Percentiles rank a stretch among this genome's conserved stretches.
These are phyloP conservation scores for Sebastes wilsoni DNA, from an alignment of 2,797 vertebrate species.

Conservation along the genomic window DNA sequence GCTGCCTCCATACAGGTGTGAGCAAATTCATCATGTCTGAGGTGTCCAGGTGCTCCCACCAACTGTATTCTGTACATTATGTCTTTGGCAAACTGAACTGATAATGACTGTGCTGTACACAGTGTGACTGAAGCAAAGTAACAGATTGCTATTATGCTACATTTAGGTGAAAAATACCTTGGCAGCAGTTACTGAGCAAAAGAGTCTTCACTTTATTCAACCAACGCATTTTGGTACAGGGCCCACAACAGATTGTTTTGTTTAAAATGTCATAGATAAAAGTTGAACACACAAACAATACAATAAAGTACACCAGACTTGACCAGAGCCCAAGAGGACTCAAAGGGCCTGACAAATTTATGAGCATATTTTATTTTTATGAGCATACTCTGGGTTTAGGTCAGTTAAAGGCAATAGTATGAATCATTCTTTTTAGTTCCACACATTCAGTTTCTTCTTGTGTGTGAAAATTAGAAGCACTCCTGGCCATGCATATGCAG, in stretches of 20 bases:
- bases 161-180: not conserved
- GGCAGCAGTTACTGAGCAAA: not conserved
- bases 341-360: not conserved
- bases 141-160: not conserved
- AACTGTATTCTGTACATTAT: not conserved
- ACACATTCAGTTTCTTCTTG: not conserved
- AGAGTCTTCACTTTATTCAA: not conserved
- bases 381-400: not conserved
- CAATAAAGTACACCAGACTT: not conserved
- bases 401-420: not conserved
- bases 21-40: not conserved
- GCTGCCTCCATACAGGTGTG: conserved; percentile 1
- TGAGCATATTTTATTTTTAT: not conserved
- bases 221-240: not conserved
- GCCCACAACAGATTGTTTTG: not conserved
- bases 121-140: not conserved
- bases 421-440: not conserved
- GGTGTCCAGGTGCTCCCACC: not conserved
- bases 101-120: not conserved
- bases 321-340: not conserved
- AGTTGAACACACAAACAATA: not conserved
- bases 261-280: not conserved
- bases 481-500: not conserved
- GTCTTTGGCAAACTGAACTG: not conserved
- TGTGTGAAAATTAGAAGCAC: not conserved